Conservation (phyloP, 2,797 vertebrate genomes). For the Pangasius mekongensis region DNA sequence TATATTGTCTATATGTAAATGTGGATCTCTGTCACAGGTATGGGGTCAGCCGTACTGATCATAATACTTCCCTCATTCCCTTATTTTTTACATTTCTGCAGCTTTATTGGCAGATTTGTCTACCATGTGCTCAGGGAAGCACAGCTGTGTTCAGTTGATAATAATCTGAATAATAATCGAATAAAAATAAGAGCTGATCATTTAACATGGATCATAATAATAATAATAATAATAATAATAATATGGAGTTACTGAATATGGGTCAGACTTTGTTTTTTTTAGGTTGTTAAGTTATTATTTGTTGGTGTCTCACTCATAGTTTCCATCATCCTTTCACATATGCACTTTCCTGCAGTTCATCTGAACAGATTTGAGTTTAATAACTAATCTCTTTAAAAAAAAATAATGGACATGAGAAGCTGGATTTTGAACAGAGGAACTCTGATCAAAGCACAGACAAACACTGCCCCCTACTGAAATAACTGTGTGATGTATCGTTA, state of each 20-base stretch:
- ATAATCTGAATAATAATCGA: not conserved
- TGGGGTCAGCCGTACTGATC: slow-evolving; percentile 33
- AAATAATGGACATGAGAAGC: slow-evolving; percentile 21
- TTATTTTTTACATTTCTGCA: not conserved
- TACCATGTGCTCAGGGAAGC: not conserved
- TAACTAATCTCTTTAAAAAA: slow-evolving; percentile 17
- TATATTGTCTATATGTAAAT: slow-evolving; percentile 59
- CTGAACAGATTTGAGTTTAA: slow-evolving; percentile 35
- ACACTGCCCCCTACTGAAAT: slow-evolving; percentile 60
- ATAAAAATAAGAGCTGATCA: not conserved
- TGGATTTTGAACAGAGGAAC: slow-evolving; percentile 8
- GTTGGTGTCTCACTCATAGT: not conserved
- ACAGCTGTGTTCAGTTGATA: not conserved
- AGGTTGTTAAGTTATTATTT: not conserved
- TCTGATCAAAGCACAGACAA: slow-evolving; percentile 28
- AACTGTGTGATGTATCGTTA: not conserved
- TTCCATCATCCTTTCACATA: slow-evolving; percentile 26
- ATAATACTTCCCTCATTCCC: not conserved
- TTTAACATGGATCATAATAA: not conserved
- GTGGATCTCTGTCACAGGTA: slow-evolving; percentile 22
- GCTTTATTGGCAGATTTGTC: not conserved
- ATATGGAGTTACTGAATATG: not conserved
- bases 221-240: not conserved
- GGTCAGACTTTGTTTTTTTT: not conserved
- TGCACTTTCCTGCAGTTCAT: slow-evolving; percentile 12